phyloP scores from a whole-genome alignment of 30 jellyfish, hydroid and myxozoan genomes.

The Cassiopea andromeda region DNA sequence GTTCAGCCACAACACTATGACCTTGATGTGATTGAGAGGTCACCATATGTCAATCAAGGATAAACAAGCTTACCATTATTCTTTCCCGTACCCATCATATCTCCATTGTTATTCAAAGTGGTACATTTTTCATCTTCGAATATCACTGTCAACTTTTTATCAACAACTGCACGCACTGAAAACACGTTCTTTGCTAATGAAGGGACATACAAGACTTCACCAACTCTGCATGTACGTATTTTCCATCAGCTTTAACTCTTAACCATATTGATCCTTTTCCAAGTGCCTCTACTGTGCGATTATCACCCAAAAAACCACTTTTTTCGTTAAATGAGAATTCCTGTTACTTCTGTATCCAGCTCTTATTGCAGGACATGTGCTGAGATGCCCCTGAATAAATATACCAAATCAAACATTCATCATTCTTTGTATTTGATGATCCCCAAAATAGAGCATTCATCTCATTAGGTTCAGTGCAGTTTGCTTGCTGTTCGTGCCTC shows the following conservation, averaged over 20 bases:
- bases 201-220: constrained; percentile 52
- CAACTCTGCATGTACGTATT: background rate
- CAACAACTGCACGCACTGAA: constrained; percentile 43
- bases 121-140: constrained; percentile 10
- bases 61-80: constrained; percentile 8
- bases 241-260: constrained; percentile 28
- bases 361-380: constrained; percentile 48
- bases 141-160: background rate
- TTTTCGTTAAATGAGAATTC: background rate
- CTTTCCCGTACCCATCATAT: constrained; percentile 22
- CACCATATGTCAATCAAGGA: background rate
- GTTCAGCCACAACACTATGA: background rate
- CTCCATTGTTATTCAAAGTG: constrained; percentile 17
- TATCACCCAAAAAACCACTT: constrained; percentile 32
- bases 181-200: constrained; percentile 16
- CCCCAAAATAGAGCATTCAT: constrained; percentile 25
- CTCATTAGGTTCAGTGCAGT: background rate
- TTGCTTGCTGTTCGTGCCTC: background rate
- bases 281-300: constrained; percentile 7
- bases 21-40: background rate
- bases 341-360: background rate
- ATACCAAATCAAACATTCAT: constrained; percentile 12
- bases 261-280: constrained; percentile 47
- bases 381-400: constrained; percentile 56
- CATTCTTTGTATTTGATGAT: constrained; percentile 4